Evolutionary conservation across 2,113 vertebrate species (phyloP).

Genomic region (Microcebus tavaratra): DNA sequence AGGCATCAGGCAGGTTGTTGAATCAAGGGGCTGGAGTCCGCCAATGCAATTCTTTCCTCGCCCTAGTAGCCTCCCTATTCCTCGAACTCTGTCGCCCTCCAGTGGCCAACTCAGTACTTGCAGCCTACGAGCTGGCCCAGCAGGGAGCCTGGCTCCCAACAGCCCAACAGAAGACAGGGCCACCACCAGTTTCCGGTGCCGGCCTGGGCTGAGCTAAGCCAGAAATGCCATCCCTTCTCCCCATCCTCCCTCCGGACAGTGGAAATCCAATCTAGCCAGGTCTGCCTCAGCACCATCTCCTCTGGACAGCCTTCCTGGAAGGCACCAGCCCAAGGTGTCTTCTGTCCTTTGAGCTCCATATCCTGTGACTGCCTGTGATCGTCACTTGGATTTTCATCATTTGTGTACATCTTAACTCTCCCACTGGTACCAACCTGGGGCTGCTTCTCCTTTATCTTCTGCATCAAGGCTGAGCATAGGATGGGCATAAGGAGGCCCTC

Average conservation of each 20-base stretch:
- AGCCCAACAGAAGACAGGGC: neutral
- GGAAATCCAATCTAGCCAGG: neutral
- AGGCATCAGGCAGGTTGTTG: neutral
- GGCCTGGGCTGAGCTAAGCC: neutral
- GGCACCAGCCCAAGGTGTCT: neutral
- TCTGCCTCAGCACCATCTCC: neutral
- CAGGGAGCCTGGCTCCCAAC: neutral
- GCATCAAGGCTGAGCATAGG: neutral
- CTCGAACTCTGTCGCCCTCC: slow-evolving; percentile 70
- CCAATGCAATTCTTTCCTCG: neutral
- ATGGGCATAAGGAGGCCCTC: neutral
- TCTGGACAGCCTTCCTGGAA: neutral
- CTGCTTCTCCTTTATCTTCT: slow-evolving; percentile 15
- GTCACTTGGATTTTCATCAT: slow-evolving; percentile 14
- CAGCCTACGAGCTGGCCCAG: neutral
- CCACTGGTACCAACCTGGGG: neutral
- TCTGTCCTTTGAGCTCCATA: neutral
- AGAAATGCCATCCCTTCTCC: neutral
- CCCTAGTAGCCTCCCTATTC: slow-evolving; percentile 14
- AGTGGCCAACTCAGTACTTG: slow-evolving; percentile 29
- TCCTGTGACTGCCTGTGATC: neutral
- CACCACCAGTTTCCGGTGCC: neutral
- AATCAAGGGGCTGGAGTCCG: neutral
- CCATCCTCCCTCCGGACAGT: neutral
- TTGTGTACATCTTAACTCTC: neutral